Percentiles rank a stretch among this genome's conserved stretches.
These are phyloP conservation scores for Plemyria rubiginata DNA, from an alignment of 2,888 invertebrate genomes.

Conservation along the genomic window DNA sequence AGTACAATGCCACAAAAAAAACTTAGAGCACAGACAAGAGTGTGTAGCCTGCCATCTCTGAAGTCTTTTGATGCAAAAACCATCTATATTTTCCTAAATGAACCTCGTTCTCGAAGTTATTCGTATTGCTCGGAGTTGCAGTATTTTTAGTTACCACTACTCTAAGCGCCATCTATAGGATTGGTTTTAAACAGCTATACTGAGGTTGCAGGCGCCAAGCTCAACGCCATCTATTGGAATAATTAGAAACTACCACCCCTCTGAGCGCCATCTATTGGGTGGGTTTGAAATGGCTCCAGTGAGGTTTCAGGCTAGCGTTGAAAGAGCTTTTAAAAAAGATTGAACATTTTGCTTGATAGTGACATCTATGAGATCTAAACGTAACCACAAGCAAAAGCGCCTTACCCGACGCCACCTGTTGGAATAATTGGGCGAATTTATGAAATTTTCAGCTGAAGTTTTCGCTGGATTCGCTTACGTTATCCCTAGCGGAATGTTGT, in stretches of 20 bases:
- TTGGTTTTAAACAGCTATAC: too few relatives aligned
- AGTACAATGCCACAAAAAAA: too few relatives aligned
- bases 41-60: background rate
- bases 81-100: too few relatives aligned
- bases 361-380: constrained; percentile 21
- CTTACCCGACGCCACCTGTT: background rate
- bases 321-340: constrained; percentile 6
- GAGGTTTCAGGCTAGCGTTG: background rate
- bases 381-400: background rate
- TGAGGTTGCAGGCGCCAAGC: too few relatives aligned
- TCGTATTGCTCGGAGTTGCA: too few relatives aligned
- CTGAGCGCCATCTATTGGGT: constrained; percentile 19
- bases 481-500: background rate
- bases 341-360: constrained; percentile 14
- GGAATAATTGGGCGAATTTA: background rate
- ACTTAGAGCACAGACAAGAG: too few relatives aligned
- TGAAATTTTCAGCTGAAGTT: background rate
- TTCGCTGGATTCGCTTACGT: too few relatives aligned
- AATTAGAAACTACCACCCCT: background rate
- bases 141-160: too few relatives aligned
- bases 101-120: too few relatives aligned
- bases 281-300: background rate
- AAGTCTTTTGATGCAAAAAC: background rate
- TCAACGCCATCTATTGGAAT: too few relatives aligned
- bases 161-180: too few relatives aligned